Evolutionary conservation across 2,888 invertebrate genomes (phyloP), one percentile per base, ranked within the genome.

Genomic region (Tenthredo distinguenda): DNA sequence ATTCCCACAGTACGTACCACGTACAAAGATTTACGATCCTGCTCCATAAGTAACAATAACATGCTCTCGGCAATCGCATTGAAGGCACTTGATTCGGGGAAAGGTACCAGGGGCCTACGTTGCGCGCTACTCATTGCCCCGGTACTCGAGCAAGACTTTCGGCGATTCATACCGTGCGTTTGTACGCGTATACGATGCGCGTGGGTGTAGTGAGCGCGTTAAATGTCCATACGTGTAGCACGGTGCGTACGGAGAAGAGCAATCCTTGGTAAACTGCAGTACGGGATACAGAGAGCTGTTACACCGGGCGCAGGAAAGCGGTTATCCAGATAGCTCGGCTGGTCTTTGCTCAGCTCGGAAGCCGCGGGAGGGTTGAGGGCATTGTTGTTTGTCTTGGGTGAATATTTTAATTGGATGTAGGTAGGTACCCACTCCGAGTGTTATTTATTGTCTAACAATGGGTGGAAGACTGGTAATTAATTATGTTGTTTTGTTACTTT

Each of bases 391-490:
- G 93, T 93, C 93, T 93, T 90, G 90, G 81, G 15, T 92, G 93
- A 93, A 93, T 93, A 93, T 93, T 93, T 93, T 93, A 93, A 93
- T 93, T 93, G 93, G 93, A 92, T 88, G 89, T 88, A 87, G 87
- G 85, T 85, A 84, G 89, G 87, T 87, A 87, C 87, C 86, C 87
- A 87, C 88, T 88, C 89, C 87, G 87, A 87, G 90, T 88, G 92
- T 93, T 93, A 93, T 93, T 93, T 93, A 93, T 93, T 91, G 92
- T 93, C 91, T 90, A 93, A 93, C 93, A 93, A 93, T 93, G 91
- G 90, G 87, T 89, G 90, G 88, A 90, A 90, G 92, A 93, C 93
- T 92, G 92, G 91, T 93, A 93, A 93, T 93, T 93, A 93, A 93
- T 93, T 93, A 93, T 91, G 91, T 91, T 92, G 92, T 93, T 93